Base-by-base conservation (phyloP, 2,113 vertebrate genomes). In the Saguinus midas region DNA sequence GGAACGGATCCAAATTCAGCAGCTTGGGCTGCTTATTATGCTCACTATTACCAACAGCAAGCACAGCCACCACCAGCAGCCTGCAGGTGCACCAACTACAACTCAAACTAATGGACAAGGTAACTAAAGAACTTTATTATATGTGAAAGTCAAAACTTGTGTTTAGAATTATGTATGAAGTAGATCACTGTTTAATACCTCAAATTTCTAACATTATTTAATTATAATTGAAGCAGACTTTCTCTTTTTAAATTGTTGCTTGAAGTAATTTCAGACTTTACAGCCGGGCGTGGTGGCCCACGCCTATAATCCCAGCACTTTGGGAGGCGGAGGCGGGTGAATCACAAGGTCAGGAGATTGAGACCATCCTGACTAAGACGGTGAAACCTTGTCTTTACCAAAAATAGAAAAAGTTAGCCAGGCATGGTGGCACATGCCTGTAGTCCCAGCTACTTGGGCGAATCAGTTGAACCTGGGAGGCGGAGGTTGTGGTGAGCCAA, bases 21-120 rank as follows among this genome's bases (percentile, higher is more conserved):
- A 78, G 99, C 99, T 0, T 99, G 99, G 99, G 99, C 99, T 94
- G 99, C 99, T 14, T 99, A 99, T 97, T 99, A 99, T 91, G 99
- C 99, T 97, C 99, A 99, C 98, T 99, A 99, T 96, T 99, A 99
- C 72, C 99, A 99, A 95, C 99, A 99, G 97, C 99, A 99, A 99
- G 99, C 99, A 94, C 99, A 99, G 92, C 99, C 99, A 79, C 99
- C 99, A 66, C 99, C 99, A 98, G 99, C 99, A 91, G 99, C 99
- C 99, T 79, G 98, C 99, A 43, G 99, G 99, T 91, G 99, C 99
- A 83, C 99, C 99, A 43, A 98, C 99, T 95, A 99, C 99, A 66
- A 98, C 99, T 93, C 99, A 99, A 90, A 99, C 99, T 93, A 99
- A 99, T 25, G 99, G 99, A 96, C 99, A 99, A 99, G 99, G 99